Evolutionary conservation across 2,113 vertebrate species (phyloP), one percentile per base, ranked within the genome.

Genomic region (Promerops cafer): DNA sequence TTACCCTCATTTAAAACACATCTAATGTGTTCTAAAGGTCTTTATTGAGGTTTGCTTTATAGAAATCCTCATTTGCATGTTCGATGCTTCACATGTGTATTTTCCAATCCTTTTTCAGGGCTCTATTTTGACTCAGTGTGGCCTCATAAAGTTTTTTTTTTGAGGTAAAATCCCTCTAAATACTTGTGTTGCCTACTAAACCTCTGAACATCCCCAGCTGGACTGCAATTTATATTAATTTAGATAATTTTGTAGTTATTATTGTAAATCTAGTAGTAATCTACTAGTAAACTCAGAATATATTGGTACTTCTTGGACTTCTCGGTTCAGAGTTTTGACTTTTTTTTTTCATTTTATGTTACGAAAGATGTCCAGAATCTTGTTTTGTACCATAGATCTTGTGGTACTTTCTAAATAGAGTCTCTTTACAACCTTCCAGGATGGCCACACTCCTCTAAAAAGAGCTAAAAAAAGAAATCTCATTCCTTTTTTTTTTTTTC

Each of bases 1-100:
- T 93, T 95, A 78, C 91, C 33, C 76, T 86, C 24, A 11, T 85
- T 71, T 93, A 60, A 94, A 37, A 16, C 35, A 80, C 56, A 18
- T 56, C 60, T 80, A 52, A 74, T 45, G 37, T 39, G 53, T 57
- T 60, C 40, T 75, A 20, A 35, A 77, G 33, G 31, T 49, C 50
- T 90, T 90, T 44, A 66, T 23, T 78, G 79, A 35, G 4, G 28
- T 63, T 76, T 60, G 26, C 12, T 77, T 59, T 77, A 50, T 35
- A 50, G 21, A 52, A 93, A 35, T 63, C 42, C 52, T 88, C 35
- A 31, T 85, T 88, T 74, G 24, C 35, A 22, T 35, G 28, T 49
- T 77, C 0, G 0, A 9, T 37, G 60, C 16, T 72, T 54, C 10
- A 15, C 9, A 6, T 26, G 11, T 13, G 5, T 31, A 14, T 31